Evolutionary conservation across 2,113 vertebrate genomes (phyloP), one percentile per base, ranked within the genome.

Genomic region (Chionodraco myersi): DNA sequence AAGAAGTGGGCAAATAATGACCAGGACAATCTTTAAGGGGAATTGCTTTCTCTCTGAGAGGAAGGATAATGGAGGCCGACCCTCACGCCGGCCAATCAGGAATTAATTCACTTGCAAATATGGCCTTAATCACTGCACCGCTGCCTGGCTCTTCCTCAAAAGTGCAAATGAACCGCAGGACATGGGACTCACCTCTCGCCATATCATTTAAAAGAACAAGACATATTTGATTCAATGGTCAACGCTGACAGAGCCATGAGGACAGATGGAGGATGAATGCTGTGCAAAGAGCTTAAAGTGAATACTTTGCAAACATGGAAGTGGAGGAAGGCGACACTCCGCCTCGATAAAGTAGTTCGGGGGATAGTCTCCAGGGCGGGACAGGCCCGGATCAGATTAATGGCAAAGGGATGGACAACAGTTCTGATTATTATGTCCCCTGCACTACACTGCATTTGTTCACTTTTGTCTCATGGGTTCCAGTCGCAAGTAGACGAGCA

Each of bases 371-470:
- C 51, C 48, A 49, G 66, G 71, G 9, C 53, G 26, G 69, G 77
- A 80, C 65, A n/a, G 61, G 49, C 36, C 72, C 51, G 30, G 73
- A 83, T 81, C 71, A 82, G 79, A 90, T 86, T 83, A 81, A 91
- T 81, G 70, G 81, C 65, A 76, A 74, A 79, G 21, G 62, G 69
- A 79, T 56, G 59, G 59, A 82, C 75, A 85, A 72, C 77, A 83
- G 45, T 48, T 82, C 65, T 72, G 78, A 87, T 80, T 68, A 89
- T 90, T 80, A 80, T 91, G 86, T 86, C 74, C 57, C 53, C 12
- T 58, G 53, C 49, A 60, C 78, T 87, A n/a, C 56, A 65, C 78
- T 89, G 60, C 54, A 88, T 91, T 88, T 81, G 79, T 89, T 82
- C 81, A 72, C 65, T 90, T 80, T 79, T 8, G 53, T 85, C 80